phyloP scores from a whole-genome alignment of 2,888 invertebrate genomes.

The Anagyrus pseudococci region DNA sequence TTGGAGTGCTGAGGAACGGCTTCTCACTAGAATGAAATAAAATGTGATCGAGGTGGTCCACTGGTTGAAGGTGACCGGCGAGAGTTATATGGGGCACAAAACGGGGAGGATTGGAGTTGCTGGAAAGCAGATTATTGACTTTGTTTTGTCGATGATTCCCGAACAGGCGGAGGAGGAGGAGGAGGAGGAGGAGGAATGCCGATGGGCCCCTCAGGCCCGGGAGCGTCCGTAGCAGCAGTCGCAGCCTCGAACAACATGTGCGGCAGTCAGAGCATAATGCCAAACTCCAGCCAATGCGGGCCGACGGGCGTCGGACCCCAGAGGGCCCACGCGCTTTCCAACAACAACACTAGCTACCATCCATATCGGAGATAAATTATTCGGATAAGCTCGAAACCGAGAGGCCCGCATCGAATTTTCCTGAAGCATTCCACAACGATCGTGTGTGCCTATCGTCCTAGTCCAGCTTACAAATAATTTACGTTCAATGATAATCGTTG shows the following conservation, averaged over 20 bases:
- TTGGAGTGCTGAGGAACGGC: no score
- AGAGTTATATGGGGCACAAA: no score
- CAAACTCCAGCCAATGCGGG: no score
- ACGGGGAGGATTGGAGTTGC: no score
- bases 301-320: conserved; percentile 49
- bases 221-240: neutral
- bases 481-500: no score
- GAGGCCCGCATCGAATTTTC: no score
- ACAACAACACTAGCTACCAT: conserved; percentile 55
- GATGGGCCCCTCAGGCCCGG: neutral
- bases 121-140: no score
- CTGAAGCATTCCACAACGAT: no score
- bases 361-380: conserved; percentile 54
- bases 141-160: conserved; percentile 25
- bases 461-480: no score
- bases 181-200: neutral
- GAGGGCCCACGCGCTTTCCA: conserved; percentile 50
- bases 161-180: conserved; percentile 15
- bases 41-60: conserved; percentile 33
- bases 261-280: conserved; percentile 3
- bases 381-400: no score
- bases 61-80: conserved; percentile 18
- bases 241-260: neutral
- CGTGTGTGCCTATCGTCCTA: no score
- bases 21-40: conserved; percentile 1